Evolutionary conservation across 2,113 vertebrate genomes (phyloP).

Genomic region (Gnathonemus echidnorhynchus): DNA sequence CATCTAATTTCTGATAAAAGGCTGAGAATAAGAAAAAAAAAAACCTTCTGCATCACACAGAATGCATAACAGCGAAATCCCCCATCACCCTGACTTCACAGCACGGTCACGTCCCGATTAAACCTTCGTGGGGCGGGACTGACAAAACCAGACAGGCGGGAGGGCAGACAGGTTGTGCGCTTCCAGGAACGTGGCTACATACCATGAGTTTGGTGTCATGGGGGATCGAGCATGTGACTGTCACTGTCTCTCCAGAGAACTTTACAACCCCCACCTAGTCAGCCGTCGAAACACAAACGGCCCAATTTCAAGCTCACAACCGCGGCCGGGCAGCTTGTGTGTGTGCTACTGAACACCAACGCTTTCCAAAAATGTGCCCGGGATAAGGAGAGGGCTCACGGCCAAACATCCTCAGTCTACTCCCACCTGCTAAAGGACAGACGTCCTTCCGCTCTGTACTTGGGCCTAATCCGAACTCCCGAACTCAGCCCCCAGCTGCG

Average conservation of each 20-base stretch:
- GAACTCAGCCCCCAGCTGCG: neutral
- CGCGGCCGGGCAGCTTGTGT: neutral
- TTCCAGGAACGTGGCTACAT: neutral
- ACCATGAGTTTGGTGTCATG: neutral
- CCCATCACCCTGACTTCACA: neutral
- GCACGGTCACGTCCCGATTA: neutral
- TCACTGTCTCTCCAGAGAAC: neutral
- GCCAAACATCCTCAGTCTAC: neutral
- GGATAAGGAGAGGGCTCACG: neutral
- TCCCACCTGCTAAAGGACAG: neutral
- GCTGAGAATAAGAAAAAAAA: neutral
- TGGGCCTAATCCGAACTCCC: neutral
- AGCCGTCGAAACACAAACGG: neutral
- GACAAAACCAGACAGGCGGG: neutral
- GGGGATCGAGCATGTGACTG: neutral
- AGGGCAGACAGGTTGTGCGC: neutral
- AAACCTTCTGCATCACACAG: neutral
- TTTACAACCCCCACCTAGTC: neutral
- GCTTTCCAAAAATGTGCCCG: neutral
- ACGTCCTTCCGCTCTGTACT: neutral
- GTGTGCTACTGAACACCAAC: neutral
- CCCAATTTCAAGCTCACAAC: neutral
- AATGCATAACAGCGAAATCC: neutral
- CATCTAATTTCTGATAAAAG: neutral
- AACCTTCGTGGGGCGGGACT: neutral